Conservation (phyloP, 2,113 vertebrate genomes). For the Sylvia atricapilla region DNA sequence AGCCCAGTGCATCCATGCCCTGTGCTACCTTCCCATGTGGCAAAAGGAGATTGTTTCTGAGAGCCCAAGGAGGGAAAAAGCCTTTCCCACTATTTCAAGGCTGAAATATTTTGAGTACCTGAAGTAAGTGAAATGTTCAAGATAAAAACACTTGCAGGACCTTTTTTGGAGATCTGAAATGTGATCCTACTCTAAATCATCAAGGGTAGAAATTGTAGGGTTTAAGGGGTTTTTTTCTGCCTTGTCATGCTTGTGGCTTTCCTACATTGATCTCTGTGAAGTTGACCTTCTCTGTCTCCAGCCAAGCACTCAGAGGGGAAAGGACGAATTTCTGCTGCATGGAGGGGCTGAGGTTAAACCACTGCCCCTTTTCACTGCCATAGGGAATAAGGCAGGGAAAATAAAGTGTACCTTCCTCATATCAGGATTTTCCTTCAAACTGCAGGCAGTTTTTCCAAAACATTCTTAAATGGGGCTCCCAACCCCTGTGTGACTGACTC, state of each 20-base stretch:
- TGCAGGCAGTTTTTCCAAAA: background rate
- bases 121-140: background rate
- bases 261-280: background rate
- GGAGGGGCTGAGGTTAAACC: background rate
- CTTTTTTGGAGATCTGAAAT: background rate
- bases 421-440: background rate
- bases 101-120: background rate
- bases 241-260: constrained; percentile 14
- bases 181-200: background rate
- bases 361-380: background rate
- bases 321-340: background rate
- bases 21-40: fast-evolving
- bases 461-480: background rate
- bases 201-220: background rate
- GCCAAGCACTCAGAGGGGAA: background rate
- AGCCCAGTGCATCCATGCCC: background rate
- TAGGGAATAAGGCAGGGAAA: background rate
- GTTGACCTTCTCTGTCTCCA: background rate
- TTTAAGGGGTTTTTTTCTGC: background rate
- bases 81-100: background rate
- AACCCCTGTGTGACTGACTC: background rate
- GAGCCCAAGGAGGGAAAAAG: background rate
- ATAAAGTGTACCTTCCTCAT: background rate
- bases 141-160: background rate
- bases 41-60: background rate